Conservation (phyloP, 2,113 vertebrate species). For the Larimichthys polyactis region DNA sequence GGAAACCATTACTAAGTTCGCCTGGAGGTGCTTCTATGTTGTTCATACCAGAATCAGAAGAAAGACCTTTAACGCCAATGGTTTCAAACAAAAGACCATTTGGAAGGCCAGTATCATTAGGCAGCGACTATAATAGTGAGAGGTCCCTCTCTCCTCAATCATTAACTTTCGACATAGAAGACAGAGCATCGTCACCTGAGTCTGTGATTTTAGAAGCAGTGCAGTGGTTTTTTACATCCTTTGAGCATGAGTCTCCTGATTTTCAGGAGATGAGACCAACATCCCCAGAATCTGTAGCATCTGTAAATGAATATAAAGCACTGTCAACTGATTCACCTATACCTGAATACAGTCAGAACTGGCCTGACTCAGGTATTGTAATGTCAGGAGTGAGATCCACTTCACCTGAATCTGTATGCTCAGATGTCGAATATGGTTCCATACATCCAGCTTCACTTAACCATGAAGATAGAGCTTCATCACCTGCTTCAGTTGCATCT, state of each 20-base stretch:
- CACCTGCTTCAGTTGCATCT: slow-evolving; percentile 59
- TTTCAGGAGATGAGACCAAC: slow-evolving; percentile 35
- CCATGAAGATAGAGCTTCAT: slow-evolving; percentile 39
- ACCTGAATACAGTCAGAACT: slow-evolving; percentile 32
- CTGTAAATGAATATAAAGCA: slow-evolving; percentile 45
- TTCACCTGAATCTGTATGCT: slow-evolving; percentile 60
- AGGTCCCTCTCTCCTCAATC: slow-evolving; percentile 57
- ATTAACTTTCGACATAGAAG: slow-evolving; percentile 59
- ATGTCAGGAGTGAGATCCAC: slow-evolving; percentile 34
- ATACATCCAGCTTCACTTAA: slow-evolving; percentile 21
- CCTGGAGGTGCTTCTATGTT: slow-evolving; percentile 4
- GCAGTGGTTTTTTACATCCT: slow-evolving; percentile 31
- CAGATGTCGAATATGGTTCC: slow-evolving; percentile 40
- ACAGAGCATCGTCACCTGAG: slow-evolving; percentile 60
- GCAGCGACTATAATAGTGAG: slow-evolving; percentile 49
- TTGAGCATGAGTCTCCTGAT: slow-evolving; percentile 29
- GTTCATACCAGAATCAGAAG: slow-evolving; percentile 41
- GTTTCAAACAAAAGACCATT: slow-evolving; percentile 72
- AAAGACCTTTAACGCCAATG: slow-evolving; percentile 74
- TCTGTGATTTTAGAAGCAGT: slow-evolving; percentile 43
- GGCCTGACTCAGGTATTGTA: slow-evolving; percentile 1
- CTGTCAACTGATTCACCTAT: slow-evolving; percentile 69
- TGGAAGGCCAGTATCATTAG: slow-evolving; percentile 61
- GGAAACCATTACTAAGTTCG: slow-evolving; percentile 12
- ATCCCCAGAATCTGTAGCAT: slow-evolving; percentile 70